Conservation (phyloP, 2,888 invertebrate species). For the Phytoseiulus persimilis region DNA sequence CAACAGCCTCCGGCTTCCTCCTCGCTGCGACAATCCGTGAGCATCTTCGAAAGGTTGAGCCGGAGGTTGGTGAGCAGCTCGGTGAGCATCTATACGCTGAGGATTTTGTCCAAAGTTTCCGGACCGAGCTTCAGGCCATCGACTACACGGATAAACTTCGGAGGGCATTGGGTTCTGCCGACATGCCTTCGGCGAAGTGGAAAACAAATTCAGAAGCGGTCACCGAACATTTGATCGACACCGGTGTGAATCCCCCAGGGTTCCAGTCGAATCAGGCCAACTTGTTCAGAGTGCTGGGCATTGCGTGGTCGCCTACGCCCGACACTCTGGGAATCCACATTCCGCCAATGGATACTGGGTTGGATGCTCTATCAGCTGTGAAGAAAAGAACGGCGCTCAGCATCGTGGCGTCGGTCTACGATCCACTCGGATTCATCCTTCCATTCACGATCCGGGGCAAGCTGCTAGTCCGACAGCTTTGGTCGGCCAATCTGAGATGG, state of each 20-base stretch:
- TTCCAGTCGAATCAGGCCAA: conserved; percentile 25
- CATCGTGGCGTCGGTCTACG: conserved; percentile 43
- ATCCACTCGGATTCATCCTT: conserved; percentile 44
- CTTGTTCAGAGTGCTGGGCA: conserved; percentile 40
- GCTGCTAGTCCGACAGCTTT: conserved; percentile 46
- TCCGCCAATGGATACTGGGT: too few species aligned
- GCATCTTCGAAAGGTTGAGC: neutral
- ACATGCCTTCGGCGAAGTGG: conserved; percentile 45
- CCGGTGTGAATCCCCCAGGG: too few species aligned
- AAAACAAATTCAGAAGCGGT: conserved; percentile 43
- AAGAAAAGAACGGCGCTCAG: conserved; percentile 41
- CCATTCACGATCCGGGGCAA: conserved; percentile 43
- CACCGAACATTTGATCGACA: too few species aligned
- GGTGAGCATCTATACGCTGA: conserved; percentile 45
- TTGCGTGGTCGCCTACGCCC: conserved; percentile 41
- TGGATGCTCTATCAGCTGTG: neutral
- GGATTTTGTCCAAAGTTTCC: conserved; percentile 44
- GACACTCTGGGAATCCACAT: conserved; percentile 42
- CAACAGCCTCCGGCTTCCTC: neutral
- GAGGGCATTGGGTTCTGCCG: conserved; percentile 41
- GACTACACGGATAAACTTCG: conserved; percentile 41
- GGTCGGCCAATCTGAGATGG: conserved; percentile 45
- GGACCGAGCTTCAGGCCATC: conserved; percentile 40
- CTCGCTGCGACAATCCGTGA: neutral
- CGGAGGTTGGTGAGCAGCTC: neutral